Evolutionary conservation across 1,140 invertebrate species (phyloP).

Genomic region (Listronotus bonariensis): DNA sequence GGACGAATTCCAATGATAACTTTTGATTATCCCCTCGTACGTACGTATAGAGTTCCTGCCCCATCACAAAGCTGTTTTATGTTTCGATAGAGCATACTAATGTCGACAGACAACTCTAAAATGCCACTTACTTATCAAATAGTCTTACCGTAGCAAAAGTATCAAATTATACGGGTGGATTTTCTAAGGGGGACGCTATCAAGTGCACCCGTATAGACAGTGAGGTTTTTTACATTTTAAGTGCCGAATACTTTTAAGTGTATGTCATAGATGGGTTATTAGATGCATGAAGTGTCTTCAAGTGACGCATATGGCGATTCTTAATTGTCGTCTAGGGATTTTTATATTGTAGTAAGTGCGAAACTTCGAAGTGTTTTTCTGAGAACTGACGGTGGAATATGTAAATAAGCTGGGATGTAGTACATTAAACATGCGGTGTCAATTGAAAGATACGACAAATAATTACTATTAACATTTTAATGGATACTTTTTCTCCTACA

Average conservation of each 20-base stretch:
- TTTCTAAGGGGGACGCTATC: slow-evolving; percentile 1
- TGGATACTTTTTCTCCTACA: too few species aligned
- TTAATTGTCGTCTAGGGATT: not conserved
- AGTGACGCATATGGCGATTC: slow-evolving; percentile 1
- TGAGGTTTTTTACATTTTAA: slow-evolving; percentile 2
- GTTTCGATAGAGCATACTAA: not conserved
- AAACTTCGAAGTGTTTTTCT: slow-evolving; percentile 8
- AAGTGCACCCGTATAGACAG: slow-evolving; percentile 6
- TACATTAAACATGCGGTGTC: too few species aligned
- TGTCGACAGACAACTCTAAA: slow-evolving; percentile 6
- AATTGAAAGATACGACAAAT: too few species aligned
- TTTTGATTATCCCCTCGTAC: too few species aligned
- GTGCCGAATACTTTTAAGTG: not conserved
- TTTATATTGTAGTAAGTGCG: not conserved
- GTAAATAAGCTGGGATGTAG: too few species aligned
- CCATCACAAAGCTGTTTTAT: too few species aligned
- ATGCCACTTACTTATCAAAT: slow-evolving; percentile 1
- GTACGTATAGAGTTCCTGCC: too few species aligned
- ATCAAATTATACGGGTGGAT: slow-evolving; percentile 21
- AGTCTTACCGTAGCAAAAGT: slow-evolving; percentile 4
- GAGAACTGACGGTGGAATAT: not conserved
- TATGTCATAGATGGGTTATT: slow-evolving; percentile 13
- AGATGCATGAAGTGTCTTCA: slow-evolving; percentile 8
- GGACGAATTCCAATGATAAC: too few species aligned
- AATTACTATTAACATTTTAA: too few species aligned